phyloP scores from a whole-genome alignment of 2,888 invertebrate genomes.

The Geophilus truncorum region DNA sequence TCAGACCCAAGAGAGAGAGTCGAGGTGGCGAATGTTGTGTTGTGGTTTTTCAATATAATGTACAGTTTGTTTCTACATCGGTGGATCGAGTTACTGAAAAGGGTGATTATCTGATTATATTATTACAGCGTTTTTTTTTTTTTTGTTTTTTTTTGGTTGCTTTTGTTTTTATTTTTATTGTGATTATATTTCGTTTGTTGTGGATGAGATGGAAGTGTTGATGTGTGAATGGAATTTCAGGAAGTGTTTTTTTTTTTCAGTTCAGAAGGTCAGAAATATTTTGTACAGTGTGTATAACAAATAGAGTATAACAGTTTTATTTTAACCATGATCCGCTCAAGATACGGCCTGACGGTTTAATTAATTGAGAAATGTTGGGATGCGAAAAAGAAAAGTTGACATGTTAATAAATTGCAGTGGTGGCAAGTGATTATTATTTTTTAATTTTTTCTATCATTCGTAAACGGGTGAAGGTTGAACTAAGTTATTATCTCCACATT shows the following conservation, averaged over 20 bases:
- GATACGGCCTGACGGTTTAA: background rate
- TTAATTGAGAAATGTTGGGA: background rate
- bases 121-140: background rate
- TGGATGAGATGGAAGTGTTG: background rate
- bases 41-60: background rate
- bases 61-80: conserved; percentile 3
- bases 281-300: background rate
- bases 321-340: background rate
- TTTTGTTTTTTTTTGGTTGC: background rate
- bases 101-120: conserved; percentile 22
- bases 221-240: conserved; percentile 22
- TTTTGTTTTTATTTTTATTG: background rate
- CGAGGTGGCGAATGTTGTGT: background rate
- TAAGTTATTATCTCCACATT: background rate
- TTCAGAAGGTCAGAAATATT: conserved; percentile 18
- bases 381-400: background rate
- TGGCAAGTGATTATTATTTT: background rate
- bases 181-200: background rate
- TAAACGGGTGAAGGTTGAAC: conserved; percentile 1
- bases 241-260: conserved; percentile 1
- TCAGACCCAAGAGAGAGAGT: background rate
- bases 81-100: conserved; percentile 1
- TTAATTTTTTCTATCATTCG: background rate
- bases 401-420: background rate
- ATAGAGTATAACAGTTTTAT: background rate